Conservation (phyloP, 2,888 invertebrate species). For the Troides oblongomaculatus region DNA sequence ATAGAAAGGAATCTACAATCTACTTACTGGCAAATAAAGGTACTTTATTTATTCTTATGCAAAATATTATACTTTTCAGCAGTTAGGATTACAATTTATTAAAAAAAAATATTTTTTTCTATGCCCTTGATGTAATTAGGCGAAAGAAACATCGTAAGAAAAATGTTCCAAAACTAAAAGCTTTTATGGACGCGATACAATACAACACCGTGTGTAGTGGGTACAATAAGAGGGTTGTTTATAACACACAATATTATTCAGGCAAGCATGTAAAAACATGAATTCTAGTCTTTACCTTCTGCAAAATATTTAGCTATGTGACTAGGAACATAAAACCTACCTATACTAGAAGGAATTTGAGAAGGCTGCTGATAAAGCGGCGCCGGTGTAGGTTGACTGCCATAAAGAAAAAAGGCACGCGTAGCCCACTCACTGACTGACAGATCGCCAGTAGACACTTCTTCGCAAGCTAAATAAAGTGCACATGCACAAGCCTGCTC, state of each 20-base stretch:
- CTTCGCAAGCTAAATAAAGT: constrained; percentile 90
- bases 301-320: neutral
- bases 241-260: too few relatives aligned
- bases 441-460: constrained; percentile 56
- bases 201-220: too few relatives aligned
- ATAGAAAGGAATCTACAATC: neutral
- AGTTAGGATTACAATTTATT: too few relatives aligned
- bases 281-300: too few relatives aligned
- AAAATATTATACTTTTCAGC: too few relatives aligned
- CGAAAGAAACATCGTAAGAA: too few relatives aligned
- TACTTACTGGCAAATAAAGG: neutral
- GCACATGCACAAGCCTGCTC: constrained; percentile 95
- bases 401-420: constrained; percentile 94
- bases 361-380: constrained; percentile 52
- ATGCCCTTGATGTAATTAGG: too few relatives aligned
- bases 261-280: too few relatives aligned
- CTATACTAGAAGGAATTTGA: constrained; percentile 56
- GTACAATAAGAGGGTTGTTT: too few relatives aligned
- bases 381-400: constrained; percentile 84
- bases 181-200: too few relatives aligned
- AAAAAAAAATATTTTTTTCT: too few relatives aligned
- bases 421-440: constrained; percentile 93
- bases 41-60: neutral
- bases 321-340: constrained; percentile 36
- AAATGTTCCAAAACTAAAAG: too few relatives aligned